Percentiles rank a stretch among this genome's conserved stretches.
phyloP scores from a whole-genome alignment of 2,113 vertebrate genomes.

The Leptodactylus fuscus region DNA sequence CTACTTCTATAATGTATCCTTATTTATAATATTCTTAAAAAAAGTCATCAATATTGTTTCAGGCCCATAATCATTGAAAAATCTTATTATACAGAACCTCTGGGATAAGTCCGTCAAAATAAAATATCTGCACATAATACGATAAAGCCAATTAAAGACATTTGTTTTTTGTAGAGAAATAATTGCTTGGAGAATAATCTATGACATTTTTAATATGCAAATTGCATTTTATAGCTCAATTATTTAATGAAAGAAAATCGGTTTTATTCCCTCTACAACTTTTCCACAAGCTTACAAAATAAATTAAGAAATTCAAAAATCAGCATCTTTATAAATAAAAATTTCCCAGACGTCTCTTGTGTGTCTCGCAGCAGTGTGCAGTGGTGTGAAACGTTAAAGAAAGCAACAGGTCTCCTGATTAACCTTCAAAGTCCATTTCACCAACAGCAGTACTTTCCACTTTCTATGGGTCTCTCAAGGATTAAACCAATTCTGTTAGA shows the following conservation, averaged over 20 bases:
- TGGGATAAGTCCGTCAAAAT: neutral
- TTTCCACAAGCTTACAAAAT: neutral
- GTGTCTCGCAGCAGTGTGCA: slow-evolving; percentile 17
- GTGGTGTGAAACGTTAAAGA: neutral
- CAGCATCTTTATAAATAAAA: slow-evolving; percentile 44
- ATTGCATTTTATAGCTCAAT: neutral
- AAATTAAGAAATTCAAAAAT: slow-evolving; percentile 19
- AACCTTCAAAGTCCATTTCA: slow-evolving; percentile 7
- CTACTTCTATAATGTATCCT: too few relatives aligned
- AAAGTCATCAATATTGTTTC: too few relatives aligned
- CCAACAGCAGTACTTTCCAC: slow-evolving; percentile 47
- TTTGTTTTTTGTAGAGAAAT: neutral
- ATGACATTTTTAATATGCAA: rapidly evolving
- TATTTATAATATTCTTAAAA: too few relatives aligned
- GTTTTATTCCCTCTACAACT: neutral
- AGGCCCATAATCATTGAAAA: slow-evolving; percentile 4
- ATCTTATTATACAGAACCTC: neutral
- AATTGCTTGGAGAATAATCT: neutral
- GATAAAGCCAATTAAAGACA: neutral
- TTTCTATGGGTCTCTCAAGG: slow-evolving; percentile 37
- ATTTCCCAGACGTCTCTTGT: neutral
- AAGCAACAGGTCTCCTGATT: neutral
- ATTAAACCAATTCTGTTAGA: slow-evolving; percentile 50
- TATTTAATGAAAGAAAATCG: neutral
- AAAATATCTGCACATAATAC: too few relatives aligned